These are phyloP conservation scores for Nematolebias whitei DNA, from an alignment of 2,113 vertebrate species.

Conservation along the genomic window DNA sequence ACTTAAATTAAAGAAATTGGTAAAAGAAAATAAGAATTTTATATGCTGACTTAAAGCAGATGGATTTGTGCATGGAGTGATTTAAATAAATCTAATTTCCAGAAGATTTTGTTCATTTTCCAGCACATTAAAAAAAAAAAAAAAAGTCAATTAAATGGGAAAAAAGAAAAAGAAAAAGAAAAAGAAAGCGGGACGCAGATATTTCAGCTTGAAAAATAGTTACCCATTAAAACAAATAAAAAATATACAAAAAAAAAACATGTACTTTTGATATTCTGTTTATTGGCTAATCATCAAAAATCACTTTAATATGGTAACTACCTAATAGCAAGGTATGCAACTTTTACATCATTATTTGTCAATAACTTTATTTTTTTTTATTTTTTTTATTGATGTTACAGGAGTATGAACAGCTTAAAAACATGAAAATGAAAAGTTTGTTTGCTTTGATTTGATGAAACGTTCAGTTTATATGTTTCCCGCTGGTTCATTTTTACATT, in stretches of 20 bases:
- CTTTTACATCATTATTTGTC: neutral
- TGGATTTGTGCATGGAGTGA: no score
- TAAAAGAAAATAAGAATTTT: no score
- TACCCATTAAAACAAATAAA: neutral
- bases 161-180: neutral
- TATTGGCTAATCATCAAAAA: neutral
- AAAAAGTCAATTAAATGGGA: neutral
- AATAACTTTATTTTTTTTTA: neutral
- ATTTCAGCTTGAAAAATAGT: neutral
- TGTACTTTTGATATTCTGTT: neutral
- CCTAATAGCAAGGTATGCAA: neutral
- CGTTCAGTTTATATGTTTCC: neutral
- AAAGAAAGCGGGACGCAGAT: neutral
- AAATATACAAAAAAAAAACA: neutral
- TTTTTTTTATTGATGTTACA: no score
- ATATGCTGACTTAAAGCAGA: no score
- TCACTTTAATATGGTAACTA: neutral
- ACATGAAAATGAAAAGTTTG: neutral
- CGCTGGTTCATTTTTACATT: conserved; percentile 36
- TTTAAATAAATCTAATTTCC: no score
- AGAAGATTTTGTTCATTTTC: no score
- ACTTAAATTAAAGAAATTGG: neutral
- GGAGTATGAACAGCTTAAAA: no score
- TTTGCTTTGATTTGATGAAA: neutral
- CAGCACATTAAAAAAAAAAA: neutral